phyloP scores from a whole-genome alignment of 2,797 vertebrate genomes.

The Tragelaphus eurycerus region DNA sequence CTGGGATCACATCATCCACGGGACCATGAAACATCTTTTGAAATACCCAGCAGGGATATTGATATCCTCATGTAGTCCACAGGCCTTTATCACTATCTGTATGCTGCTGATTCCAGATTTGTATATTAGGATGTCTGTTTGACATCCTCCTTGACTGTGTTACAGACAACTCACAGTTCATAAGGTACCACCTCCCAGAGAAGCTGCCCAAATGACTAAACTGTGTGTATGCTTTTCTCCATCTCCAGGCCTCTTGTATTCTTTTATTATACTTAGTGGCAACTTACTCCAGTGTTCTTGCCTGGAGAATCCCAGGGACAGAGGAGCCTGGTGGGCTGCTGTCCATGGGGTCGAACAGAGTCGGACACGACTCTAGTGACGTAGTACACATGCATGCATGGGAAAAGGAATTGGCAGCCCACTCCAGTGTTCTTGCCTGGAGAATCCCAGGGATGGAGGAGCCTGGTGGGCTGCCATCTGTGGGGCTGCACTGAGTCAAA shows the following conservation, averaged over 20 bases:
- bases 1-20: not conserved
- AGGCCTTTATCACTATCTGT: not conserved
- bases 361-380: fast-evolving
- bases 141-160: no score
- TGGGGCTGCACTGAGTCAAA: no score
- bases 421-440: no score
- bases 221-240: fast-evolving
- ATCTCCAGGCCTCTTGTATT: fast-evolving
- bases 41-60: not conserved
- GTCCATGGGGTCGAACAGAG: not conserved
- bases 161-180: not conserved
- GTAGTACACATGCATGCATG: no score
- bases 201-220: no score
- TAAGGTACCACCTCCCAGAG: not conserved
- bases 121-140: fast-evolving
- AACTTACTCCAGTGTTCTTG: fast-evolving
- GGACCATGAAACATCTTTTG: not conserved
- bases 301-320: not conserved
- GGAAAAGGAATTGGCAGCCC: no score
- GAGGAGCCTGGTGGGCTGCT: not conserved
- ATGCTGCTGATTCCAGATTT: not conserved
- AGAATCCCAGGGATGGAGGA: no score
- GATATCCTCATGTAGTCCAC: not conserved
- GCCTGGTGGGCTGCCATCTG: no score
- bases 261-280: not conserved